phyloP scores from a whole-genome alignment of 2,888 invertebrate species.

The Tetragonula carbonaria region DNA sequence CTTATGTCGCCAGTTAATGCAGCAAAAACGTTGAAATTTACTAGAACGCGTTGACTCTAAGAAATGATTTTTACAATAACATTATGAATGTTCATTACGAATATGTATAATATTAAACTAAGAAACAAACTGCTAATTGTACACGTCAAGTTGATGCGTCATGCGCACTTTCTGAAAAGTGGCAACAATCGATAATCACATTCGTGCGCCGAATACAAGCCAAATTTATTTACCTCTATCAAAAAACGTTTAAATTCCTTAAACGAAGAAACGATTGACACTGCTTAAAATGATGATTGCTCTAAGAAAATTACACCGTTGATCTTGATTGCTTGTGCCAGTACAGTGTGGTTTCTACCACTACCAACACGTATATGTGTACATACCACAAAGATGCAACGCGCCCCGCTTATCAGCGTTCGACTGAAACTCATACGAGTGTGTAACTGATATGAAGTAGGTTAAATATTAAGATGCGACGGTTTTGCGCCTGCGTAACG shows the following conservation, averaged over 20 bases:
- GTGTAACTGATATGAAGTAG: constrained; percentile 56
- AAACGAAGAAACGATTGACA: not conserved
- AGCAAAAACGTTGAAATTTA: not conserved
- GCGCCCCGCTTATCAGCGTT: constrained; percentile 17
- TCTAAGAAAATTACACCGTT: not conserved
- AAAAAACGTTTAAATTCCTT: constrained; percentile 6
- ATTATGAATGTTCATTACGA: not conserved
- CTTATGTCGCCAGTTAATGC: not conserved
- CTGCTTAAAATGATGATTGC: constrained; percentile 4
- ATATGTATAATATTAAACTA: not conserved
- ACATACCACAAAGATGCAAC: not conserved
- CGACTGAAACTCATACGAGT: constrained; percentile 14
- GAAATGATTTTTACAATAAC: not conserved
- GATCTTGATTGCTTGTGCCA: not conserved
- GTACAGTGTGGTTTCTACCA: not conserved
- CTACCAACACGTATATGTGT: not conserved
- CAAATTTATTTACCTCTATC: constrained; percentile 66
- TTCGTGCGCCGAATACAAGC: constrained; percentile 44
- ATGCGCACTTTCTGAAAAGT: constrained; percentile 75
- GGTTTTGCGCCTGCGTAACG: constrained; percentile 50
- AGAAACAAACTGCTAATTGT: not conserved
- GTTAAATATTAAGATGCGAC: constrained; percentile 27
- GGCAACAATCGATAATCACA: constrained; percentile 75
- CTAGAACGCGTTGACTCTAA: not conserved
- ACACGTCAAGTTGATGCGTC: constrained; percentile 68